Conservation (phyloP, 1,140 invertebrate species). For the Leptinotarsa defecta region DNA sequence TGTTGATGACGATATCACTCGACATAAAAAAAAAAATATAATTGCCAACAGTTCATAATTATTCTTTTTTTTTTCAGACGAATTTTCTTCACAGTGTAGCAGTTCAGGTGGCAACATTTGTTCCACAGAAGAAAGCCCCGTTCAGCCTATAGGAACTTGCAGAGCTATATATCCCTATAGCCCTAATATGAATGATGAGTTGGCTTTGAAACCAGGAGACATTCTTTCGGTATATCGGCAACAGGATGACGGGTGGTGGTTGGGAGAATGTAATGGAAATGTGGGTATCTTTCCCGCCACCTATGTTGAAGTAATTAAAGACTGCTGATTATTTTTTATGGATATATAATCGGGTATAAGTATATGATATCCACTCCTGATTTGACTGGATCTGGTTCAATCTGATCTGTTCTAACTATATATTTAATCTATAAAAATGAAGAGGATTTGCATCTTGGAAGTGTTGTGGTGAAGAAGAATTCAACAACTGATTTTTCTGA, state of each 20-base stretch:
- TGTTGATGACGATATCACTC: no score
- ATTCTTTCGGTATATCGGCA: slow-evolving; percentile 87
- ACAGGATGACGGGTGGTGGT: slow-evolving; percentile 94
- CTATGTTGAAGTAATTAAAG: slow-evolving; percentile 72
- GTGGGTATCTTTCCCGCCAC: slow-evolving; percentile 92
- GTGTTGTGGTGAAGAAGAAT: no score
- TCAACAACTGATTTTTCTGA: no score
- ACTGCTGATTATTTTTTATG: slow-evolving; percentile 17
- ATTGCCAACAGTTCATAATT: background rate
- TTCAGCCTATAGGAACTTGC: slow-evolving; percentile 67
- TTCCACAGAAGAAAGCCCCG: slow-evolving; percentile 61
- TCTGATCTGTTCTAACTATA: background rate
- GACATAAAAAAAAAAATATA: no score
- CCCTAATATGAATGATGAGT: slow-evolving; percentile 86
- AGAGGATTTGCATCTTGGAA: no score
- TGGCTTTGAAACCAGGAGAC: slow-evolving; percentile 82
- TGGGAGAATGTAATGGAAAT: slow-evolving; percentile 82
- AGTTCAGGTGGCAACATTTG: slow-evolving; percentile 59
- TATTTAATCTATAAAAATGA: background rate
- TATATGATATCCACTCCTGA: background rate
- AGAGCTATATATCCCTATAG: slow-evolving; percentile 86
- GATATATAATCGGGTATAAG: background rate
- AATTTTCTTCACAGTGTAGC: slow-evolving; percentile 74
- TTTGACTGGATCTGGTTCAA: background rate
- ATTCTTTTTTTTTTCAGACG: slow-evolving; percentile 60